These are phyloP conservation scores for Zaprionus camerounensis DNA, from an alignment of 1,140 invertebrate species.

Conservation along the genomic window DNA sequence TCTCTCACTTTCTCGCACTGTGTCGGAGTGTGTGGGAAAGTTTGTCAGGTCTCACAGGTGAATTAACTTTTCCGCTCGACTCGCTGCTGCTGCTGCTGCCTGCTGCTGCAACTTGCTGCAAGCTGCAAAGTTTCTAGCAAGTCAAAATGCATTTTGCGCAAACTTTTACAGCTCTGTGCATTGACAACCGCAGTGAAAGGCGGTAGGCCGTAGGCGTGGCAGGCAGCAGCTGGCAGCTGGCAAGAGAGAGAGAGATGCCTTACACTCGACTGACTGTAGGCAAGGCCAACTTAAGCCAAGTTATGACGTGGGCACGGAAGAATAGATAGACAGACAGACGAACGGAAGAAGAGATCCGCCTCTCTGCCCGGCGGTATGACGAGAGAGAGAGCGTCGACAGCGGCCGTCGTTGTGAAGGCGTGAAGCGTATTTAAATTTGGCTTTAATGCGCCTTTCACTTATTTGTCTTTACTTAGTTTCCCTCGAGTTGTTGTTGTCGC, in stretches of 20 bases:
- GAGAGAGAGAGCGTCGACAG: neutral
- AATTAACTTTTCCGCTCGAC: constrained; percentile 78
- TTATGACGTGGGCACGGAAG: constrained; percentile 27
- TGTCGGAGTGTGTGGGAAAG: constrained; percentile 57
- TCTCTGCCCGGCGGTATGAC: neutral
- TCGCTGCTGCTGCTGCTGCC: constrained; percentile 33
- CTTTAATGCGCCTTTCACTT: constrained; percentile 51
- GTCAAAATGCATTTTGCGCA: constrained; percentile 77
- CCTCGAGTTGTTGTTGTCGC: constrained; percentile 8
- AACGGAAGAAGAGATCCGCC: neutral
- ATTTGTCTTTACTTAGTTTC: constrained; percentile 53
- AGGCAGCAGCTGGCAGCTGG: constrained; percentile 29
- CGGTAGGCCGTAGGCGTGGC: constrained; percentile 27
- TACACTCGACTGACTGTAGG: constrained; percentile 62
- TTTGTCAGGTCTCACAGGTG: constrained; percentile 80
- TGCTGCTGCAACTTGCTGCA: constrained; percentile 45
- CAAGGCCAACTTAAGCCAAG: constrained; percentile 64
- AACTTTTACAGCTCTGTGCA: constrained; percentile 67
- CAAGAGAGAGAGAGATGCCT: constrained; percentile 43
- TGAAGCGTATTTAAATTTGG: constrained; percentile 67
- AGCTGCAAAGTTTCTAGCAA: constrained; percentile 64
- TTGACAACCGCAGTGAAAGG: constrained; percentile 68
- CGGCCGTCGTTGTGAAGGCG: constrained; percentile 1
- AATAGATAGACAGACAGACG: neutral
- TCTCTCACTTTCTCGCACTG: neutral